Percentiles rank a stretch among this genome's conserved stretches.
Evolutionary conservation across 2,888 invertebrate species (phyloP).

Genomic region (Thymelicus acteon): DNA sequence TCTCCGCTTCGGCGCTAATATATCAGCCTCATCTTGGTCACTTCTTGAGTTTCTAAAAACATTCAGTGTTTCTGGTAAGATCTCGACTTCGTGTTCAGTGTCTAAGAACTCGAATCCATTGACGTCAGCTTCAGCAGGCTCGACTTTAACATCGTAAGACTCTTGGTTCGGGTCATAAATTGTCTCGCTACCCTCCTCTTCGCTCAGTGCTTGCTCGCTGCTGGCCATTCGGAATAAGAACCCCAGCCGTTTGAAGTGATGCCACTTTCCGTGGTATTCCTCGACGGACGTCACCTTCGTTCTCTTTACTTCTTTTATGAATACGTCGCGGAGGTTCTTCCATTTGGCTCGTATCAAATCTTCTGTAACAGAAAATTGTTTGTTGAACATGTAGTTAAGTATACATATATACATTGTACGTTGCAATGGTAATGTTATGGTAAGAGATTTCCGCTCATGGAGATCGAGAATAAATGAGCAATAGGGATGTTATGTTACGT

Average conservation of each 20-base stretch:
- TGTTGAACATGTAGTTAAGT: background rate
- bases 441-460: no score
- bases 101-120: constrained; percentile 37
- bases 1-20: constrained; percentile 8
- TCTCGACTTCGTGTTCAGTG: constrained; percentile 38
- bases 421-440: no score
- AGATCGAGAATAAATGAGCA: no score
- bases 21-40: constrained; percentile 1
- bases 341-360: constrained; percentile 56
- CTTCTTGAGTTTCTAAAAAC: background rate
- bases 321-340: constrained; percentile 62
- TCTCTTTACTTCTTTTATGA: constrained; percentile 53
- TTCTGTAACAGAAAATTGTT: constrained; percentile 50
- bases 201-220: constrained; percentile 36
- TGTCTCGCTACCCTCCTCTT: background rate
- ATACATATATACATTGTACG: no score
- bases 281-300: constrained; percentile 40
- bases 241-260: constrained; percentile 51
- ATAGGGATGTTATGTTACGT: no score
- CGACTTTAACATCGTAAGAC: constrained; percentile 27
- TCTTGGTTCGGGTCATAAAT: background rate
- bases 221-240: constrained; percentile 48
- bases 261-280: constrained; percentile 57
- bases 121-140: constrained; percentile 40
- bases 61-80: constrained; percentile 44